These are phyloP conservation scores for Austrofundulus limnaeus DNA, from an alignment of 2,113 vertebrate species.

Conservation along the genomic window DNA sequence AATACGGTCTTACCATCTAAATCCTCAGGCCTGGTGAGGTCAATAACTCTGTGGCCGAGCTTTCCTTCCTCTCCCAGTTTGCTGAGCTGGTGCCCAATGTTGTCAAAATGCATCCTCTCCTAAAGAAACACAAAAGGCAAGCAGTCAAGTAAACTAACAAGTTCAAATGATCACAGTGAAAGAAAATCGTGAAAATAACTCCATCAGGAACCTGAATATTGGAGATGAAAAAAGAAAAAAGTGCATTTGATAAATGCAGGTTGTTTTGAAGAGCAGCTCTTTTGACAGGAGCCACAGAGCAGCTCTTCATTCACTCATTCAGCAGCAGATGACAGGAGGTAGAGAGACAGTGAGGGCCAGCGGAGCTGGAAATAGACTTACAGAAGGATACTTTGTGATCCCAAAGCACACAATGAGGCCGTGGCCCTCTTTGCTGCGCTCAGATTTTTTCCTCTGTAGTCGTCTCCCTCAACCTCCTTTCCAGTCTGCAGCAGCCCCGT, in stretches of 20 bases:
- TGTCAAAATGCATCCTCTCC: slow-evolving; percentile 96
- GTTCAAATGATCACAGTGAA: slow-evolving; percentile 30
- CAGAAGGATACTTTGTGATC: slow-evolving; percentile 76
- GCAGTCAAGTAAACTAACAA: slow-evolving; percentile 38
- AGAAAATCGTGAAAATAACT: slow-evolving; percentile 34
- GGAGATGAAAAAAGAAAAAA: slow-evolving; percentile 34
- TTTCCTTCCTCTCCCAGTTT: slow-evolving; percentile 94
- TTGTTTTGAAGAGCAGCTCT: slow-evolving; percentile 70
- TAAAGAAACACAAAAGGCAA: slow-evolving; percentile 65
- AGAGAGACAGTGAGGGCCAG: slow-evolving; percentile 71
- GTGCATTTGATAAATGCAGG: slow-evolving; percentile 58
- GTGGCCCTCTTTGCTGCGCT: slow-evolving; percentile 71
- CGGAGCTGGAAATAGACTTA: slow-evolving; percentile 75
- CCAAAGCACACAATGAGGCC: slow-evolving; percentile 71
- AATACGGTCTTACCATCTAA: slow-evolving; percentile 88
- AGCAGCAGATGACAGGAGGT: slow-evolving; percentile 62
- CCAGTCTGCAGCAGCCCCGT: slow-evolving; percentile 71
- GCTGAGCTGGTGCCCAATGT: slow-evolving; percentile 88
- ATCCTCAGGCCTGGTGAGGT: slow-evolving; percentile 97
- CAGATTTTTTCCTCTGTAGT: slow-evolving; percentile 72
- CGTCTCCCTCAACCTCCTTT: slow-evolving; percentile 64
- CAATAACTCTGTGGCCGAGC: slow-evolving; percentile 94
- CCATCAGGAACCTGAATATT: slow-evolving; percentile 49
- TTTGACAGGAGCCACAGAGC: slow-evolving; percentile 66
- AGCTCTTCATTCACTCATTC: slow-evolving; percentile 59